Base-by-base conservation (phyloP, 2,113 vertebrate species). In the Cottus gobio region DNA sequence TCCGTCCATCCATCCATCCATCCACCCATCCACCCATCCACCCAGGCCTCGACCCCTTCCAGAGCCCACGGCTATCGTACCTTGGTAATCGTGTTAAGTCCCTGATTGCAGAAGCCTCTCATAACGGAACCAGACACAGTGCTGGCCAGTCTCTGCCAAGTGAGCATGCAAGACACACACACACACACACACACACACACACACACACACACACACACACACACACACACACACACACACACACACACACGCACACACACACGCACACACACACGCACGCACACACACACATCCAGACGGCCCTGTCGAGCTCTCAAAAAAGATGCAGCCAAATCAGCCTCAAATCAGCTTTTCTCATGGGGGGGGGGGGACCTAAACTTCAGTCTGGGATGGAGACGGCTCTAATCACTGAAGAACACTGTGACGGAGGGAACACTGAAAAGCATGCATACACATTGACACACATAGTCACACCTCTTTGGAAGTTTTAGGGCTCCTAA, bases 51-150 rank as follows among this genome's bases (percentile, higher is more conserved):
- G 60, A 74, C 58, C 77, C 36, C 79, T 69, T 71, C 65, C 71
- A 48, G 67, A 37, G 77, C 76, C 79, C 0, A 5, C 1, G 71
- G 86, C 72, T 37, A 73, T 63, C 0, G 24, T 54, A 71, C 34
- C 73, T 79, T 37, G 15, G 60, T 88, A 90, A 90, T 91, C 68
- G 18, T 8, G 83, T 92, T 86, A 85, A 63, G 76, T 64, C 78
- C 58, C 86, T 69, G 52, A 88, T 69, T 90, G 86, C 89, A 82
- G 75, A 88, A 86, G 84, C 74, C 84, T 83, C 78, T 78, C 78
- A 85, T 88, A 80, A 84, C 31, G 13, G 81, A 89, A 77, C 65
- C 85, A 90, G 85, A 87, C 28, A 5, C 79, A 31, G 58, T 2
- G 22, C 84, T 82, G 83, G 77, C 66, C 85, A 79, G 74, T 75